phyloP scores from a whole-genome alignment of 2,888 invertebrate genomes.

The Torymus auratus region DNA sequence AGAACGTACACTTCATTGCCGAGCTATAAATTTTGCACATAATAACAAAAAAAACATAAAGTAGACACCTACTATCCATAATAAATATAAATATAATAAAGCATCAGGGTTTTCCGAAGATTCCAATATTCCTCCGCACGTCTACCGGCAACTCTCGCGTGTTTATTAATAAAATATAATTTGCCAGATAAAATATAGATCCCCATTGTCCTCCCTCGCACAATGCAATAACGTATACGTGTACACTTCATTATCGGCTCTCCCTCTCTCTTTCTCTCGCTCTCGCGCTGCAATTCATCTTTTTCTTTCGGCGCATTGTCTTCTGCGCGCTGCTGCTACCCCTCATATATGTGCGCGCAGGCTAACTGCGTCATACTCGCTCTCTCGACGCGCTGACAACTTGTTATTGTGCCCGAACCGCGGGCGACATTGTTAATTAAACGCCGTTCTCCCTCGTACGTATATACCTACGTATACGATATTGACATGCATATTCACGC shows the following conservation, averaged over 20 bases:
- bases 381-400: conserved; percentile 65
- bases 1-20: no score
- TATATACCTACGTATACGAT: conserved; percentile 47
- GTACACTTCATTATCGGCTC: conserved; percentile 34
- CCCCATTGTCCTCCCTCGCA: conserved; percentile 56
- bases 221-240: conserved; percentile 30
- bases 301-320: conserved; percentile 31
- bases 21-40: no score
- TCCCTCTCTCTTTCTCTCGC: not conserved
- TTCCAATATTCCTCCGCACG: no score
- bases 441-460: conserved; percentile 57
- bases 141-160: not conserved
- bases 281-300: conserved; percentile 36
- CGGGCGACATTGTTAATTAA: conserved; percentile 73
- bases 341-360: not conserved
- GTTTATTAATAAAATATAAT: conserved; percentile 52
- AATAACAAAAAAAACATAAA: no score
- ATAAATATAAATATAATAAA: no score
- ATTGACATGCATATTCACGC: conserved; percentile 52
- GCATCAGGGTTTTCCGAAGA: no score
- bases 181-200: conserved; percentile 42
- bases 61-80: no score
- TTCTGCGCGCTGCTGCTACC: not conserved
- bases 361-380: conserved; percentile 54
- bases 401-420: conserved; percentile 72